These are phyloP conservation scores for Eunapius fragilis DNA, from an alignment of 37 sponge, comb jelly and placozoan species.

Conservation along the genomic window DNA sequence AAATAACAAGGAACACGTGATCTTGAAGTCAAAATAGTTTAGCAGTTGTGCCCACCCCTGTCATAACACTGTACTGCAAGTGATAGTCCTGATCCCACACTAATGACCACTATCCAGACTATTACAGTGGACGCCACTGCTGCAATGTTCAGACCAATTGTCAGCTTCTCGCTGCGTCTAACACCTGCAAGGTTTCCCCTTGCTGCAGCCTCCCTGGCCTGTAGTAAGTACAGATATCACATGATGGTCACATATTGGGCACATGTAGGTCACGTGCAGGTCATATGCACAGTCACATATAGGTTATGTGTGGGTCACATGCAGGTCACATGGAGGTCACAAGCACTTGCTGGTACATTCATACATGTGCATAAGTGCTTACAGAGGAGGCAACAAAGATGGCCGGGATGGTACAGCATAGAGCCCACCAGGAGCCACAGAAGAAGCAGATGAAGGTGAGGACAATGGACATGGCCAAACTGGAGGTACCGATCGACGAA, in stretches of 20 bases:
- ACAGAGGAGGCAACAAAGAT: background rate
- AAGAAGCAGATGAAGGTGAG: background rate
- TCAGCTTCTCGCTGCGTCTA: background rate
- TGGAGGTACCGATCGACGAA: background rate
- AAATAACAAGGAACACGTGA: too few species aligned
- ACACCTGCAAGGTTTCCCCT: background rate
- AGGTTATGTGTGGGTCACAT: background rate
- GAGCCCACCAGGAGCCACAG: background rate
- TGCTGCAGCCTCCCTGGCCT: background rate
- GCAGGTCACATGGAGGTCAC: too few species aligned
- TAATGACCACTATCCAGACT: background rate
- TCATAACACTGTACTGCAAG: too few species aligned
- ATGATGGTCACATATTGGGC: background rate
- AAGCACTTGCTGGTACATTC: too few species aligned
- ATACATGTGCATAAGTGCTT: too few species aligned
- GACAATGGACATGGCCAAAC: background rate
- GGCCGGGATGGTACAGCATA: background rate
- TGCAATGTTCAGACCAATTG: slow-evolving; percentile 1
- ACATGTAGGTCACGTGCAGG: background rate
- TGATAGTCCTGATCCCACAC: too few species aligned
- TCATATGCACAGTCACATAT: background rate
- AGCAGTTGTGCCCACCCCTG: too few species aligned
- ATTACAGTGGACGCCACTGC: background rate
- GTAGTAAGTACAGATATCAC: background rate
- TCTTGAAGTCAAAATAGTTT: too few species aligned